A percentile compares a stretch with the other conserved stretches of the same genome.
Conservation (phyloP, 2,797 vertebrate species). For the Synaphobranchus kaupii region DNA sequence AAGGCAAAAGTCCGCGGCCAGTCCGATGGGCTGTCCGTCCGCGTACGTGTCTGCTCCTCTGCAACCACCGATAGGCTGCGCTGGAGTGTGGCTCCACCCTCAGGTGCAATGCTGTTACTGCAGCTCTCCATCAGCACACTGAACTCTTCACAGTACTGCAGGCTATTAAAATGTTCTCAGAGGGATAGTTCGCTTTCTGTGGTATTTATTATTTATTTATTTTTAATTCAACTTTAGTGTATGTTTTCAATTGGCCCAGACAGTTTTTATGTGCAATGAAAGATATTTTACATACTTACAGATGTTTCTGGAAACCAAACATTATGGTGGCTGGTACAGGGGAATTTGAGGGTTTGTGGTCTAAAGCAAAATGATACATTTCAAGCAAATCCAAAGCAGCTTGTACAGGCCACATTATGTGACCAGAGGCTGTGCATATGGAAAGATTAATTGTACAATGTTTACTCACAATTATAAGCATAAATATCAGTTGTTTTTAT, state of each 20-base stretch:
- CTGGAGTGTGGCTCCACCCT: not conserved
- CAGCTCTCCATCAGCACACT: not conserved
- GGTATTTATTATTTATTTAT: too few relatives aligned
- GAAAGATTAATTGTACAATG: not conserved
- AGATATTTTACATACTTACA: not conserved
- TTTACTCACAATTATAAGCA: not conserved
- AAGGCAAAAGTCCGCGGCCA: too few relatives aligned
- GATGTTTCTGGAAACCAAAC: not conserved
- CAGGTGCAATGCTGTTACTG: not conserved
- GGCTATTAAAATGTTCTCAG: too few relatives aligned
- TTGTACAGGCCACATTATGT: not conserved
- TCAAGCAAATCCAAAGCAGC: not conserved
- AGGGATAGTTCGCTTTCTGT: not conserved
- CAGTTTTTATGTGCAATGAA: not conserved
- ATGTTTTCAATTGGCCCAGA: not conserved
- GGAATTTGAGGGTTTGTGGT: conserved; percentile 3
- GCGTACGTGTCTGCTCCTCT: too few relatives aligned
- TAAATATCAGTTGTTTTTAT: not conserved
- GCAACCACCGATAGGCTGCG: not conserved
- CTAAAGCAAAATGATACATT: not conserved
- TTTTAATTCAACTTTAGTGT: too few relatives aligned
- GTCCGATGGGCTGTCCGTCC: too few relatives aligned
- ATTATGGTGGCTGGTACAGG: not conserved
- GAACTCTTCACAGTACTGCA: not conserved
- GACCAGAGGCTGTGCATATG: not conserved